Conservation (phyloP, 2,113 vertebrate species). For the Sphyrna mokarran region DNA sequence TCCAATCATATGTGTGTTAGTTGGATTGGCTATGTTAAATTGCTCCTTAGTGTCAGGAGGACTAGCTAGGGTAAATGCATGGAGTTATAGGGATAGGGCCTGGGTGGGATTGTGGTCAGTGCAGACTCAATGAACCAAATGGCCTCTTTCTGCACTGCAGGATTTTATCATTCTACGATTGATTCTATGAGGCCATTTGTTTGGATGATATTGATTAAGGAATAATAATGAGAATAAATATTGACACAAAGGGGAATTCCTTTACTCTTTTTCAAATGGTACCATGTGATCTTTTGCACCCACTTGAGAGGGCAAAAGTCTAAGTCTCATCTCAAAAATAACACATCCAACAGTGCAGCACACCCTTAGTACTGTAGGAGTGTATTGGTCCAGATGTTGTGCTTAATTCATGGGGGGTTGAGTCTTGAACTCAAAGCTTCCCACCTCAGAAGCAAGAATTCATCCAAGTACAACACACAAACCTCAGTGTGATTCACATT, state of each 20-base stretch:
- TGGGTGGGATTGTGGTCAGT: too few relatives aligned
- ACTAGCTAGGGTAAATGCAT: too few relatives aligned
- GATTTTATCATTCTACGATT: too few relatives aligned
- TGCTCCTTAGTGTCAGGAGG: too few relatives aligned
- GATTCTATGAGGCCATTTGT: background rate
- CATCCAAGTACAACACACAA: background rate
- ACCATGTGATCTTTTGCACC: background rate
- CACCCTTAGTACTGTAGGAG: background rate
- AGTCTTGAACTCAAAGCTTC: background rate
- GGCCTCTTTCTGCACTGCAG: too few relatives aligned
- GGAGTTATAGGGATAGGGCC: too few relatives aligned
- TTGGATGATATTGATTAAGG: background rate
- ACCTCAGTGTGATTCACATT: background rate
- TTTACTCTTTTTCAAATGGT: background rate
- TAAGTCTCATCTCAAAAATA: background rate
- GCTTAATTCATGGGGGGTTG: background rate
- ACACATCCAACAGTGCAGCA: background rate
- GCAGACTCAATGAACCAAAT: too few relatives aligned
- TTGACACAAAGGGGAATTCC: background rate
- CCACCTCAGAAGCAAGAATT: background rate
- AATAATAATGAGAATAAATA: background rate
- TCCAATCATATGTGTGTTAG: too few relatives aligned
- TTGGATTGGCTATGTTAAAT: too few relatives aligned
- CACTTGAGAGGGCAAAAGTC: background rate
- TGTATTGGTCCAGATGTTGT: background rate